These are phyloP conservation scores for Teleogryllus oceanicus DNA, from an alignment of 2,888 invertebrate genomes.

Conservation along the genomic window DNA sequence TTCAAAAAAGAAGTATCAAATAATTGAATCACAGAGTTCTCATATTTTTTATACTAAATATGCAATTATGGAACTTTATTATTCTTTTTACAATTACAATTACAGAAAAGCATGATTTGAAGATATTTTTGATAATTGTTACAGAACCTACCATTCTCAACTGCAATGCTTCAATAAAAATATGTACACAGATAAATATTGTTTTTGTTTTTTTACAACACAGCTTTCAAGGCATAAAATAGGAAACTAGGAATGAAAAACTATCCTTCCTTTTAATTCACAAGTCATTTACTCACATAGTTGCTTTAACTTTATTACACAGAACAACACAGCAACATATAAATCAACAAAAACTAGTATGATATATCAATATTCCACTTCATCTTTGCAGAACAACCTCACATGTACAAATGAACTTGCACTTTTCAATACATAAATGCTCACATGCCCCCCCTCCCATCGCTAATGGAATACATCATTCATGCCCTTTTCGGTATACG, in stretches of 20 bases:
- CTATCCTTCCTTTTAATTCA: neutral
- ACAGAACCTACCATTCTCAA: neutral
- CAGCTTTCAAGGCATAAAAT: neutral
- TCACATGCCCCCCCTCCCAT: neutral
- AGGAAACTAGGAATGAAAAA: neutral
- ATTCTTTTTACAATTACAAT: no score
- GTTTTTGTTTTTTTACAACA: neutral
- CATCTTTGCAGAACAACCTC: neutral
- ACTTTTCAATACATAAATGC: neutral
- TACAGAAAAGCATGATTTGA: neutral
- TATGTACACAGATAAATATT: neutral
- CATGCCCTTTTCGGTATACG: no score
- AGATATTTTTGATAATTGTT: neutral
- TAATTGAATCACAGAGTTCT: neutral
- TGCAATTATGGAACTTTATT: neutral
- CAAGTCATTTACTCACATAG: neutral
- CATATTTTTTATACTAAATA: neutral
- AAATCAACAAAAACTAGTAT: neutral
- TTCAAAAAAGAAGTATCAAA: neutral
- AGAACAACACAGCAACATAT: constrained; percentile 2
- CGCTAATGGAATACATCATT: no score
- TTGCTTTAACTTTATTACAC: neutral
- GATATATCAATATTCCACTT: neutral
- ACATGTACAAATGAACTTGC: neutral
- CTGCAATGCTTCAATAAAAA: neutral